Percentiles rank a stretch among this genome's conserved stretches.
phyloP scores from a whole-genome alignment of 1,140 invertebrate species.

The Eueides isabella region DNA sequence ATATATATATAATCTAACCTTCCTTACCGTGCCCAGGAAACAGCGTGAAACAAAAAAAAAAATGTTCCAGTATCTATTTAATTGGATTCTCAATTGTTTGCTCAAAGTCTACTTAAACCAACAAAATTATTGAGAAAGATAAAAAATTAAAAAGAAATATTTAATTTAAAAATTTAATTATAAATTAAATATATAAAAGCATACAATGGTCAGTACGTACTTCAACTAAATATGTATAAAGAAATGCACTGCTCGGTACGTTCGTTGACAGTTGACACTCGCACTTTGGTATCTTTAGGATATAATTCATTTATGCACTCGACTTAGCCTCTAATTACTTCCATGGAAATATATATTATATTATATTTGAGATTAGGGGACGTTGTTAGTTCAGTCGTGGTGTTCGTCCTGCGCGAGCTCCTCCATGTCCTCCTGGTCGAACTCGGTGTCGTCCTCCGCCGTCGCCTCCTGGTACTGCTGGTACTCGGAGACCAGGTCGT shows the following conservation, averaged over 20 bases:
- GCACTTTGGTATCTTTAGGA: constrained; percentile 50
- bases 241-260: constrained; percentile 78
- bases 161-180: constrained; percentile 76
- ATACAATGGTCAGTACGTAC: constrained; percentile 67
- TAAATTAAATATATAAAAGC: constrained; percentile 79
- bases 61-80: no score
- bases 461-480: constrained; percentile 94
- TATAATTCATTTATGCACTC: constrained; percentile 34
- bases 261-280: constrained; percentile 33
- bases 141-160: no score
- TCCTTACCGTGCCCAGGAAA: no score
- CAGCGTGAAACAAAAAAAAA: no score
- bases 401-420: constrained; percentile 71
- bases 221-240: constrained; percentile 60
- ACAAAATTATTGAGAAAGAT: no score
- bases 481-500: constrained; percentile 84
- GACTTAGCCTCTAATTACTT: constrained; percentile 59
- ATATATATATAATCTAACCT: no score
- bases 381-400: constrained; percentile 51
- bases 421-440: constrained; percentile 81
- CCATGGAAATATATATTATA: constrained; percentile 52
- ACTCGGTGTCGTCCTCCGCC: constrained; percentile 86
- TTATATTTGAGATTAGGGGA: constrained; percentile 42
- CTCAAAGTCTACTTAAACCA: no score
- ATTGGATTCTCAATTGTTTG: no score